A percentile compares a stretch with the other conserved stretches of the same genome.
These are phyloP conservation scores for Tetrapedia diversipes DNA, from an alignment of 2,888 invertebrate species.

Conservation along the genomic window DNA sequence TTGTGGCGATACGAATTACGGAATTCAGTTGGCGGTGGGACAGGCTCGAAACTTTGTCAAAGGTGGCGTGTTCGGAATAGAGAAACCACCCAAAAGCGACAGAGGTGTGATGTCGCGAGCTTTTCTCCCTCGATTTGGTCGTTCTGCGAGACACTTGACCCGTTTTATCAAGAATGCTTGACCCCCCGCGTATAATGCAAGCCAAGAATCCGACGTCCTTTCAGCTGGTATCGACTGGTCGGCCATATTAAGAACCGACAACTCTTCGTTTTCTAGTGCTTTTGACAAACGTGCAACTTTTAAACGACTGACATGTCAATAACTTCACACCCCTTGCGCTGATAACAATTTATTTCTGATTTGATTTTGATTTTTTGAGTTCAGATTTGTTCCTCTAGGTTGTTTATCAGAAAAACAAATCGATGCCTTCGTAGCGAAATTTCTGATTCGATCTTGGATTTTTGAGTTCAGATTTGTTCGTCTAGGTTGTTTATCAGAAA, in stretches of 20 bases:
- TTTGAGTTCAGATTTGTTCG: too few species aligned
- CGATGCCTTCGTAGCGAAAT: too few species aligned
- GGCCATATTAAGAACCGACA: constrained; percentile 42
- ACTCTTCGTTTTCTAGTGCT: constrained; percentile 53
- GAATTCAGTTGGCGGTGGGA: too few species aligned
- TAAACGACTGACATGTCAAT: too few species aligned
- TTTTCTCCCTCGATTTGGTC: constrained; percentile 45
- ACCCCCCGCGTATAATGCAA: constrained; percentile 51
- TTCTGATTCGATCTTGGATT: too few species aligned
- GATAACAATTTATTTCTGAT: too few species aligned
- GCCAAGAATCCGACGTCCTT: constrained; percentile 46
- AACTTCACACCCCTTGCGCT: too few species aligned
- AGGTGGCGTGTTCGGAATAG: background rate
- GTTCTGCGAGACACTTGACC: constrained; percentile 47
- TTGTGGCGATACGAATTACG: too few species aligned
- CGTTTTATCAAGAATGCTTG: constrained; percentile 53
- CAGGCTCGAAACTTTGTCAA: background rate
- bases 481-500: too few species aligned
- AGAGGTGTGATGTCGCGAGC: constrained; percentile 1
- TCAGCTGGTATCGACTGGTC: constrained; percentile 28
- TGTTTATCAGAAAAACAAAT: too few species aligned
- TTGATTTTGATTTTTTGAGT: constrained; percentile 30
- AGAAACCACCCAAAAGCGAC: background rate
- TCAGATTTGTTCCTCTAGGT: too few species aligned
- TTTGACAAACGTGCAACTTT: constrained; percentile 42